These are phyloP conservation scores for Pissodes strobi DNA, from an alignment of 1,140 invertebrate genomes.

Conservation along the genomic window DNA sequence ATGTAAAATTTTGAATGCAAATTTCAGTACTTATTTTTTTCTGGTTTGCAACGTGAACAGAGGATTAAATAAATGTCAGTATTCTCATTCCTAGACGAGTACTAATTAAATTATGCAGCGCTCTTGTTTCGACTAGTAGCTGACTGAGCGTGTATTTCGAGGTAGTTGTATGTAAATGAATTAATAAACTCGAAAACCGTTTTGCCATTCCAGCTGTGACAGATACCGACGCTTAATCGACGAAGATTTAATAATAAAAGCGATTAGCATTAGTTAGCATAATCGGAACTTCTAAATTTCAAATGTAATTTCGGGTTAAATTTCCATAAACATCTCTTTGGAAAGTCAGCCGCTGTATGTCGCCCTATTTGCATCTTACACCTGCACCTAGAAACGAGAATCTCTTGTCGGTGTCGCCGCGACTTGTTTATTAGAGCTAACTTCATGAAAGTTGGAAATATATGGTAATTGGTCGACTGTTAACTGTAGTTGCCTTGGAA, in stretches of 20 bases:
- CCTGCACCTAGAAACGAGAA: slow-evolving; percentile 8
- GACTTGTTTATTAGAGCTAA: slow-evolving; percentile 31
- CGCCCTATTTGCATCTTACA: slow-evolving; percentile 35
- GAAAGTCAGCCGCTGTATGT: slow-evolving; percentile 16
- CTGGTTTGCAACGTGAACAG: too few species aligned
- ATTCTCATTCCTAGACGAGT: too few species aligned
- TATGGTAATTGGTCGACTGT: slow-evolving; percentile 33
- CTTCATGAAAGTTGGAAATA: slow-evolving; percentile 34
- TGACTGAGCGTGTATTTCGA: neutral
- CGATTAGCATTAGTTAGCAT: slow-evolving; percentile 34
- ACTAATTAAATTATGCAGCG: too few species aligned
- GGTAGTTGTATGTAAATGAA: neutral
- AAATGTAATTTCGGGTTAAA: slow-evolving; percentile 24
- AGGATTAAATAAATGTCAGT: too few species aligned
- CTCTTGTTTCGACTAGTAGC: too few species aligned
- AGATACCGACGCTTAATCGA: slow-evolving; percentile 16
- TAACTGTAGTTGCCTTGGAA: slow-evolving; percentile 17
- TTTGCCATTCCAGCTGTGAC: neutral
- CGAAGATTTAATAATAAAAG: slow-evolving; percentile 32
- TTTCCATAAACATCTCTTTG: slow-evolving; percentile 35
- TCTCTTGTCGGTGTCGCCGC: slow-evolving; percentile 1
- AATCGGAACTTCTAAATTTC: slow-evolving; percentile 31
- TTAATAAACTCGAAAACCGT: neutral
- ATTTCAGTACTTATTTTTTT: too few species aligned
- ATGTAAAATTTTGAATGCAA: too few species aligned